Conservation (phyloP, 2,888 invertebrate species). For the Xiphydria camelus region DNA sequence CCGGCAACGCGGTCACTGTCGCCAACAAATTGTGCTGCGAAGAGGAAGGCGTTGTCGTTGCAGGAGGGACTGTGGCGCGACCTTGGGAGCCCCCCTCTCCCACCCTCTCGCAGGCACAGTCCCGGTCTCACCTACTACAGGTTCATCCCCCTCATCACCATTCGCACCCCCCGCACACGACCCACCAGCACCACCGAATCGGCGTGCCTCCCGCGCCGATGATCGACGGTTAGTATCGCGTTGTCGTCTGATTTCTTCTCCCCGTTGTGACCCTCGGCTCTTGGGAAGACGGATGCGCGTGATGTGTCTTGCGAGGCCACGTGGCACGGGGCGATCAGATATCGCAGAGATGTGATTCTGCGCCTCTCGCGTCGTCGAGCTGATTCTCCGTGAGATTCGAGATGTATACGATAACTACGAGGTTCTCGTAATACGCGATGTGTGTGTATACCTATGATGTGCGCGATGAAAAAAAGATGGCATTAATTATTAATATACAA, state of each 20-base stretch:
- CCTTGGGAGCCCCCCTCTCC: constrained; percentile 55
- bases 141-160: constrained; percentile 41
- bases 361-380: too few species aligned
- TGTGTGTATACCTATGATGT: too few species aligned
- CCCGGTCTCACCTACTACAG: constrained; percentile 45
- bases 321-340: too few species aligned
- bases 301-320: too few species aligned
- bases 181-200: constrained; percentile 45
- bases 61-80: constrained; percentile 41
- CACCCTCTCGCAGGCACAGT: constrained; percentile 40
- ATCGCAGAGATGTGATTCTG: too few species aligned
- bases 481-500: too few species aligned
- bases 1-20: constrained; percentile 17
- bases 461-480: too few species aligned
- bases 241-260: not conserved
- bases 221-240: constrained; percentile 43
- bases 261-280: too few species aligned
- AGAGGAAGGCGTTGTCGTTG: constrained; percentile 35
- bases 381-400: too few species aligned
- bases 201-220: constrained; percentile 40
- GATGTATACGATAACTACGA: too few species aligned
- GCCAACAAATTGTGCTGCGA: constrained; percentile 46
- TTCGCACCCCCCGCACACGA: constrained; percentile 38
- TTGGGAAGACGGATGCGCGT: too few species aligned
- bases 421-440: too few species aligned